Percentiles rank a stretch among this genome's conserved stretches.
These are phyloP conservation scores for Hylia prasina DNA, from an alignment of 2,113 vertebrate species.

Conservation along the genomic window DNA sequence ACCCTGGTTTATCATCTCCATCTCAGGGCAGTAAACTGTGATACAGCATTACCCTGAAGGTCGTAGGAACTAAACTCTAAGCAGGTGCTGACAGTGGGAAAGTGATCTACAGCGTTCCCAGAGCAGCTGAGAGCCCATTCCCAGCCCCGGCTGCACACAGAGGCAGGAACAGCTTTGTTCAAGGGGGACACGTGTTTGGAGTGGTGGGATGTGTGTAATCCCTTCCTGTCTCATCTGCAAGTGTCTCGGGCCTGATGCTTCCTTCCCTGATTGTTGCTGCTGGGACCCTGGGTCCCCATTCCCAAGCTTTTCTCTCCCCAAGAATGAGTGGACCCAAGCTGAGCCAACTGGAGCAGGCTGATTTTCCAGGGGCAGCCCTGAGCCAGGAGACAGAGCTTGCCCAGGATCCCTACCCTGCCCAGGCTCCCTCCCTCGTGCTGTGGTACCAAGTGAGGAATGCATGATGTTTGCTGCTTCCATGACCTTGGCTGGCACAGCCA, in stretches of 20 bases:
- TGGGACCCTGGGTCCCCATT: background rate
- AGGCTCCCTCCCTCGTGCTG: accelerated
- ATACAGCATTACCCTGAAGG: background rate
- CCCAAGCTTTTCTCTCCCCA: background rate
- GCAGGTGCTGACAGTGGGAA: conserved; percentile 63
- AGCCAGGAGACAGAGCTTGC: background rate
- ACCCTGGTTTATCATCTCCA: background rate
- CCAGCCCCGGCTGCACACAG: background rate
- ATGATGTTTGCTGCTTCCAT: background rate
- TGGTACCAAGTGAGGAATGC: accelerated
- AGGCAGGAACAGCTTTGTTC: conserved; percentile 19
- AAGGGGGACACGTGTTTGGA: background rate
- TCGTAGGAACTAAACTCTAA: conserved; percentile 24
- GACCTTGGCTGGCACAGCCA: accelerated
- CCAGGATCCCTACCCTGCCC: background rate
- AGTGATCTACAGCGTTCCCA: background rate
- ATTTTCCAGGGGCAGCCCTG: background rate
- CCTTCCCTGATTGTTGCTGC: background rate
- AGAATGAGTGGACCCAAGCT: accelerated
- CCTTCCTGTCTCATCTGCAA: conserved; percentile 39
- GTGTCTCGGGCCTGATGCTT: background rate
- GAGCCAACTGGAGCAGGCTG: background rate
- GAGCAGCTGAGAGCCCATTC: conserved; percentile 37
- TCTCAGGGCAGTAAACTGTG: conserved; percentile 10
- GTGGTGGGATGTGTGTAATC: conserved; percentile 45